phyloP scores from a whole-genome alignment of 2,888 invertebrate genomes.

The Drosophila longiperda region DNA sequence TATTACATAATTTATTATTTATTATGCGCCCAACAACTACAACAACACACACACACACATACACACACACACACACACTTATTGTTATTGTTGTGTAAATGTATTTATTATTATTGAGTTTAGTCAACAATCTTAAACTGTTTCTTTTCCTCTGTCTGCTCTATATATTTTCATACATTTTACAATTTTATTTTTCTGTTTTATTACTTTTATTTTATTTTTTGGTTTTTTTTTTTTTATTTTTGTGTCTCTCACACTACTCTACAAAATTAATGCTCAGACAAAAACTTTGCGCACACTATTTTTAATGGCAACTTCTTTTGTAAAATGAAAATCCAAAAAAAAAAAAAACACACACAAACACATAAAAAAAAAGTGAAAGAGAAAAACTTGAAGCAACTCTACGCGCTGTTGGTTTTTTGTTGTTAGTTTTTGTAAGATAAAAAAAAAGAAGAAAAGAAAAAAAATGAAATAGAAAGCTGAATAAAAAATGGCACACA shows the following conservation, averaged over 20 bases:
- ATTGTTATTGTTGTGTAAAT: constrained; percentile 68
- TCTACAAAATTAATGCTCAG: constrained; percentile 67
- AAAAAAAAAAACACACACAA: constrained; percentile 6
- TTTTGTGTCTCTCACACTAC: constrained; percentile 19
- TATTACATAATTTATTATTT: constrained; percentile 66
- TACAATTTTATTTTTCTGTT: constrained; percentile 18
- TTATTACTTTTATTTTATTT: constrained; percentile 5
- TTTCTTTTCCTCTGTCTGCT: constrained; percentile 30
- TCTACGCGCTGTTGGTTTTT: constrained; percentile 65
- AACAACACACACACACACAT: constrained; percentile 10
- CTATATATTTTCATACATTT: constrained; percentile 2
- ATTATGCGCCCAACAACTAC: constrained; percentile 47
- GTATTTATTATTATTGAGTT: constrained; percentile 68
- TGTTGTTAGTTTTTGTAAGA: constrained; percentile 76
- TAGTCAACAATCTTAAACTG: constrained; percentile 55
- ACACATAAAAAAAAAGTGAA: constrained; percentile 8
- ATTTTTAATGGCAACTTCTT: constrained; percentile 30
- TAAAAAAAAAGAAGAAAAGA: constrained; percentile 15
- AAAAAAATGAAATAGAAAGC: constrained; percentile 11
- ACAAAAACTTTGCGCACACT: constrained; percentile 59
- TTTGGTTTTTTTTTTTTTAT: not conserved
- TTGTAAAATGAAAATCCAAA: constrained; percentile 26
- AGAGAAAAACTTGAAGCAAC: constrained; percentile 49
- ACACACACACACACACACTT: constrained; percentile 27
- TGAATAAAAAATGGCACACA: constrained; percentile 2